Conservation (phyloP, 2,888 invertebrate genomes). For the Selenia dentaria region DNA sequence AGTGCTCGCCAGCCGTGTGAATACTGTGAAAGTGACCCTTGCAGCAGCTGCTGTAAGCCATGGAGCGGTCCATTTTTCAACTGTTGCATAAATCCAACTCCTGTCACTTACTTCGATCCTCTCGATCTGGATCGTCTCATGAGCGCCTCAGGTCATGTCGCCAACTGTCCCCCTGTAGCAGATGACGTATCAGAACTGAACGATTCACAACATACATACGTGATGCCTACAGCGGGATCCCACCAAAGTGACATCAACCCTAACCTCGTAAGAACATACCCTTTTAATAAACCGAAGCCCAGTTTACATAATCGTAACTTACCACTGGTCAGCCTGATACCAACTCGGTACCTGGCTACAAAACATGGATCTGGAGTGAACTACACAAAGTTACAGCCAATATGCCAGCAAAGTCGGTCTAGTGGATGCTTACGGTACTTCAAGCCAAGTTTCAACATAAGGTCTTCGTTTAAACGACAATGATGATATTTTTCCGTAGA, state of each 20-base stretch:
- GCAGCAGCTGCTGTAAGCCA: neutral
- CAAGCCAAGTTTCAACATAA: too few relatives aligned
- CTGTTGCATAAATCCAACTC: constrained; percentile 9
- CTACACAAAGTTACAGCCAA: neutral
- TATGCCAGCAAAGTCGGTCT: too few relatives aligned
- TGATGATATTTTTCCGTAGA: too few relatives aligned
- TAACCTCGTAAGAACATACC: constrained; percentile 29
- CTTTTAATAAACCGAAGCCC: constrained; percentile 31
- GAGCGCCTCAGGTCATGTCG: too few relatives aligned
- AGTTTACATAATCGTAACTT: constrained; percentile 1
- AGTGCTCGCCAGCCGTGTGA: neutral
- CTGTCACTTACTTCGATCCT: neutral
- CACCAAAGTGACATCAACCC: constrained; percentile 23
- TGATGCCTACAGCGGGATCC: neutral
- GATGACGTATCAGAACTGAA: neutral
- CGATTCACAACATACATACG: neutral
- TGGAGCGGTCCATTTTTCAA: constrained; percentile 16
- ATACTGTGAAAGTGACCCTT: constrained; percentile 5
- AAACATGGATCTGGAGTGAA: neutral
- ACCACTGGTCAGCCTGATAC: neutral
- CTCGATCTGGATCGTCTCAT: too few relatives aligned
- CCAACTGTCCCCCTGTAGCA: neutral
- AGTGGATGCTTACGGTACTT: too few relatives aligned
- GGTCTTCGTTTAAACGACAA: too few relatives aligned
- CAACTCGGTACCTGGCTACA: neutral